Conservation (phyloP, 2,888 invertebrate genomes). For the Nebria salina region DNA sequence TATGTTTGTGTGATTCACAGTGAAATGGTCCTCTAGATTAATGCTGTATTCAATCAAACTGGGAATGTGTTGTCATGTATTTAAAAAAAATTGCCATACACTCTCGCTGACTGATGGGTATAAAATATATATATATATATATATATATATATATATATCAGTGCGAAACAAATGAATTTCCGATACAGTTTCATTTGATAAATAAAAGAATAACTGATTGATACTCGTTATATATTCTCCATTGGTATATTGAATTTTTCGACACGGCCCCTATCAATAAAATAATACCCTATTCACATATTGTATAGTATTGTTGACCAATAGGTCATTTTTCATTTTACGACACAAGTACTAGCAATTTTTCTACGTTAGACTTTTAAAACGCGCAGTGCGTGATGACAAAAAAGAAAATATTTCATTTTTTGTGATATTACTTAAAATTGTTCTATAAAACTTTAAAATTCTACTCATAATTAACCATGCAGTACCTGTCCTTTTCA, state of each 20-base stretch:
- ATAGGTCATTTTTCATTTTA: neutral
- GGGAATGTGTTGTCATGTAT: conserved; percentile 42
- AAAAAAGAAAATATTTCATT: too few relatives aligned
- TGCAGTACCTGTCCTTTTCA: too few relatives aligned
- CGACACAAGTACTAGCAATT: neutral
- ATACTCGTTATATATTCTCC: neutral
- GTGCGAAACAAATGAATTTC: neutral
- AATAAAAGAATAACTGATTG: neutral
- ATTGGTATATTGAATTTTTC: neutral
- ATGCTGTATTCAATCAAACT: conserved; percentile 37
- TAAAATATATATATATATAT: neutral
- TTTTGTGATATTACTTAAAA: too few relatives aligned
- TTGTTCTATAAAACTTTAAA: too few relatives aligned
- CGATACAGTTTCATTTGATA: neutral
- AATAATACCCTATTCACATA: neutral
- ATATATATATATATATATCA: neutral
- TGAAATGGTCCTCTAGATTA: conserved; percentile 40
- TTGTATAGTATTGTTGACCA: neutral
- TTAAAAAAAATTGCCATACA: conserved; percentile 17
- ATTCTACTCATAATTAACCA: too few relatives aligned
- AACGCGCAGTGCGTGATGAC: too few relatives aligned
- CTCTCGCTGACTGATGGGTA: neutral
- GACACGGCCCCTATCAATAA: neutral
- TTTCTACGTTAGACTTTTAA: too few relatives aligned
- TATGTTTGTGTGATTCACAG: conserved; percentile 8